A percentile compares a stretch with the other conserved stretches of the same genome.
Conservation (phyloP, 2,888 invertebrate species). For the Pseudococcus longispinus region DNA sequence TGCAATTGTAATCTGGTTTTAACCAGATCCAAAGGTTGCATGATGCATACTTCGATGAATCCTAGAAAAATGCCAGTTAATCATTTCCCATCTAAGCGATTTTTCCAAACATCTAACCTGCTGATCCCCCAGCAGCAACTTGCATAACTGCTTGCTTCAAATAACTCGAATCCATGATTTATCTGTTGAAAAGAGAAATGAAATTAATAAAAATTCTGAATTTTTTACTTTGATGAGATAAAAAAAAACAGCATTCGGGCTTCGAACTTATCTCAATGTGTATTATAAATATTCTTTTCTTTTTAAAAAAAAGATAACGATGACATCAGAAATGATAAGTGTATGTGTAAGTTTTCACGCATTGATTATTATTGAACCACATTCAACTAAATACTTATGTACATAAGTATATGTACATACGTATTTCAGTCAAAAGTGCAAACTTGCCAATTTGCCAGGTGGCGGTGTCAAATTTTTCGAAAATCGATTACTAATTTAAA, state of each 20-base stretch:
- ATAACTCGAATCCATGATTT: conserved; percentile 29
- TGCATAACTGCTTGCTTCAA: conserved; percentile 78
- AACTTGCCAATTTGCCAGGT: not conserved
- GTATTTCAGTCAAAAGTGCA: not conserved
- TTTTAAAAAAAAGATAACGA: not conserved
- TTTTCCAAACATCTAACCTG: conserved; percentile 66
- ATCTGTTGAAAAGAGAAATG: not conserved
- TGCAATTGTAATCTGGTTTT: conserved; percentile 89
- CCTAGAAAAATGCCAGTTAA: conserved; percentile 63
- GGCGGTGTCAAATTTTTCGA: not conserved
- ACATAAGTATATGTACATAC: not conserved
- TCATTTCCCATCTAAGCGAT: not conserved
- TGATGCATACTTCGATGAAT: conserved; percentile 92
- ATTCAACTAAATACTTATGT: not conserved
- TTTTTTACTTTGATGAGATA: not conserved
- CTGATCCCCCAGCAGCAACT: conserved; percentile 87
- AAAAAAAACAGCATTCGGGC: not conserved
- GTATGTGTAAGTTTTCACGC: not conserved
- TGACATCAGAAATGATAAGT: not conserved
- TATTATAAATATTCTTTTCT: conserved; percentile 39
- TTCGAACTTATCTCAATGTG: not conserved
- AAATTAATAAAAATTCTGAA: not conserved
- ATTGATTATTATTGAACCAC: not conserved
- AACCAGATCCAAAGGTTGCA: conserved; percentile 94
- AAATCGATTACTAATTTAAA: not conserved